Base-by-base conservation (phyloP, 2,113 vertebrate genomes). In the Camelus bactrianus region DNA sequence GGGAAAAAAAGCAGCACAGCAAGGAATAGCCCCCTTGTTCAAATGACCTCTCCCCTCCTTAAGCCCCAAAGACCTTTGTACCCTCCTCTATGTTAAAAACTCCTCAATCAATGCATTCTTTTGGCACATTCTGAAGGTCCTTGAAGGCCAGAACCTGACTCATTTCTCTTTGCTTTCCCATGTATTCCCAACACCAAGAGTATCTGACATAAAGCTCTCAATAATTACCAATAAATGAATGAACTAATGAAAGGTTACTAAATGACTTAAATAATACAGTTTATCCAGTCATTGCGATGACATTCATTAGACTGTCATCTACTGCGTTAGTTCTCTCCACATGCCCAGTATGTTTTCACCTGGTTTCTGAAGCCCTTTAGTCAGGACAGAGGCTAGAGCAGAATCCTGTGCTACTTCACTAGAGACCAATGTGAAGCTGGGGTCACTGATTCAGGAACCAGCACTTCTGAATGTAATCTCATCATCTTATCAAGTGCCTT, bases 141-240 rank as follows among this genome's bases (percentile, higher is more conserved):
- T 83, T 50, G 94, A 93, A 75, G 42, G 38, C 75, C 35, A 10
- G 17, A 30, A n/a, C 10, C 24, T 38, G 28, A 50, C 12, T 86
- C 32, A 30, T 50, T 96, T 86, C 65, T 92, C 83, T 91, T 84
- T 79, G 62, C 90, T 92, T 93, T 85, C 65, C 48, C 14, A 38
- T 1, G 13, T 38, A 85, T 72, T 81, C 60, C 79, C 48, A 93
- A 82, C 30, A 95, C 24, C 48, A 92, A 58, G 26, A 93, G 67
- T 89, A 89, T 58, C 19, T 95, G 60, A 95, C 17, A 87, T 13
- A 81, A 46, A 69, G 30, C n/a, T 85, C 28, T 93, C 28, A 83
- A 75, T 48, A 91, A 83, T 91, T 52, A 87, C 15, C 26, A 91
- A 89, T 32, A 76, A 87, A 96, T 79, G 35, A 91, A 73, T 48